Percentiles rank a stretch among this genome's conserved stretches.
Evolutionary conservation across 2,888 invertebrate genomes (phyloP).

Genomic region (Parascotia fuliginaria): DNA sequence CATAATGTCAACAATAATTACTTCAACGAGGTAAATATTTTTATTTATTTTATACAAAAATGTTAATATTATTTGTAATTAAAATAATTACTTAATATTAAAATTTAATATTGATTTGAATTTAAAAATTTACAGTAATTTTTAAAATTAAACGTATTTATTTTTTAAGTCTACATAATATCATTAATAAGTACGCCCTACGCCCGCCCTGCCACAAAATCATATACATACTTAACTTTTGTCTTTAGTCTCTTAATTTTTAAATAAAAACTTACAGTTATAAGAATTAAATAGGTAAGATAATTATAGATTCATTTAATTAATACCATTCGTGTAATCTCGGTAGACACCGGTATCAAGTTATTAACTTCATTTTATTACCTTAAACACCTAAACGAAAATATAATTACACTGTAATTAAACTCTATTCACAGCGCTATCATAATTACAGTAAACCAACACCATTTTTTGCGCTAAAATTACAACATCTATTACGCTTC

Average conservation of each 20-base stretch:
- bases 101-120: no score
- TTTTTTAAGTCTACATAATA: no score
- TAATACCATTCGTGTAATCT: not conserved
- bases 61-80: not conserved
- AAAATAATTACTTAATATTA: no score
- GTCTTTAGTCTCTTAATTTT: no score
- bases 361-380: conserved; percentile 18
- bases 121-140: no score
- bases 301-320: not conserved
- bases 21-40: conserved; percentile 77
- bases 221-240: no score
- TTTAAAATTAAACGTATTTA: no score
- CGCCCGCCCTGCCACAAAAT: no score
- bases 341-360: not conserved
- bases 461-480: conserved; percentile 22
- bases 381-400: conserved; percentile 1
- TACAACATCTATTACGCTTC: conserved; percentile 18
- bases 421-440: conserved; percentile 11
- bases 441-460: conserved; percentile 23
- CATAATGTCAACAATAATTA: conserved; percentile 77
- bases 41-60: conserved; percentile 4
- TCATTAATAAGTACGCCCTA: no score
- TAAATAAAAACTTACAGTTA: no score
- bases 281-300: no score
- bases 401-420: conserved; percentile 19